Evolutionary conservation across 2,888 invertebrate genomes (phyloP).

Genomic region (Ligdia adustata): DNA sequence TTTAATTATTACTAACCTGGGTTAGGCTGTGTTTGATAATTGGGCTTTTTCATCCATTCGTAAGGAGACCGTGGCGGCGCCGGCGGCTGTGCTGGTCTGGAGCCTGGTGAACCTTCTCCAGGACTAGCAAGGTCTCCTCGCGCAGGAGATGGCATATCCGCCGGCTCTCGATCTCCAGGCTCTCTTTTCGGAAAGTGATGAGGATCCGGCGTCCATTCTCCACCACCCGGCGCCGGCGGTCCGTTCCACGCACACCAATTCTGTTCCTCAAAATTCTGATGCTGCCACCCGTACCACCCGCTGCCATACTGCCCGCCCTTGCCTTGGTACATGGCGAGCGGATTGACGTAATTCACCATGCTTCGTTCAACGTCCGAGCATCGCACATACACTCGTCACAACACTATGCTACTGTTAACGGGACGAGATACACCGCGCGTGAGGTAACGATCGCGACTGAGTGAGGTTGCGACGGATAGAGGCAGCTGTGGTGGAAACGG

Average conservation of each 20-base stretch:
- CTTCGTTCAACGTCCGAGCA: conserved; percentile 78
- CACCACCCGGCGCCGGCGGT: conserved; percentile 69
- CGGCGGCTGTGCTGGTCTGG: conserved; percentile 83
- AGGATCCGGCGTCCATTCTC: conserved; percentile 76
- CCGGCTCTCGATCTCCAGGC: conserved; percentile 70
- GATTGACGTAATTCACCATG: conserved; percentile 91
- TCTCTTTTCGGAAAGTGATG: conserved; percentile 77
- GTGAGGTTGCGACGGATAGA: conserved; percentile 38
- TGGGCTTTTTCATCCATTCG: conserved; percentile 96
- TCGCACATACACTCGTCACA: conserved; percentile 78
- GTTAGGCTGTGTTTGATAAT: conserved; percentile 92
- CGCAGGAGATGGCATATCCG: conserved; percentile 76
- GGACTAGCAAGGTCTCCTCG: conserved; percentile 83
- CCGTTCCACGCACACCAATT: conserved; percentile 84
- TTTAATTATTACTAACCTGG: conserved; percentile 91
- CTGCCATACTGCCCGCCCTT: conserved; percentile 82
- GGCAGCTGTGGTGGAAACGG: conserved; percentile 41
- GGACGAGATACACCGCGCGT: conserved; percentile 57
- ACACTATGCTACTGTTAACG: conserved; percentile 55
- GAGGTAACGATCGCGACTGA: conserved; percentile 68
- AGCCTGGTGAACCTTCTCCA: conserved; percentile 79
- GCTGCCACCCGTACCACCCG: conserved; percentile 80
- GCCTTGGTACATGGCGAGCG: conserved; percentile 87
- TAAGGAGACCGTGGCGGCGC: conserved; percentile 91
- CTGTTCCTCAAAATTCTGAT: conserved; percentile 82